Conservation (phyloP, 2,888 invertebrate species). For the Argyresthia goedartella region DNA sequence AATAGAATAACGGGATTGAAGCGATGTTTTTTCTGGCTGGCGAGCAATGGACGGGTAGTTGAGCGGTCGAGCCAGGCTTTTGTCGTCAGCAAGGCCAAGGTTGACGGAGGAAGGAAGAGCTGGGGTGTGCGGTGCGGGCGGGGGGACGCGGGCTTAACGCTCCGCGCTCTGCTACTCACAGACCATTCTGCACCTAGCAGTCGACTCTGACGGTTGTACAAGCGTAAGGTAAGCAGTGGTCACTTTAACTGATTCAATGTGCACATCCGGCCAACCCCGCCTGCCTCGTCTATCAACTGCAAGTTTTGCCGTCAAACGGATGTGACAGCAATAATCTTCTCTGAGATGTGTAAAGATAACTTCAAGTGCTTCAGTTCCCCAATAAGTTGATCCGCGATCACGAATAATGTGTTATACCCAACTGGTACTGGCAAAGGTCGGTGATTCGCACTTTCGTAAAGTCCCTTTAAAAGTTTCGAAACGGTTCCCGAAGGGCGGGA, state of each 20-base stretch:
- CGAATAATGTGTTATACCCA: constrained; percentile 25
- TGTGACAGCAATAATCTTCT: constrained; percentile 39
- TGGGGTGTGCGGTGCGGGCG: constrained; percentile 38
- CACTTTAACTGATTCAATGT: constrained; percentile 19
- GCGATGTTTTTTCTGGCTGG: background rate
- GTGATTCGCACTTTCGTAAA: constrained; percentile 23
- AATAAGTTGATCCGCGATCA: constrained; percentile 32
- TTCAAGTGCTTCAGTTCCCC: constrained; percentile 37
- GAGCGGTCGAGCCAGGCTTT: constrained; percentile 4
- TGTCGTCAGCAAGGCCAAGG: constrained; percentile 55
- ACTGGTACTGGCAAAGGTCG: constrained; percentile 44
- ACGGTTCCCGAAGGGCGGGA: constrained; percentile 62
- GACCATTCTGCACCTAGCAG: constrained; percentile 71
- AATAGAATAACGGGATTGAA: background rate
- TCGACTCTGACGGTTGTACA: constrained; percentile 69
- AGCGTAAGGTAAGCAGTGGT: constrained; percentile 68
- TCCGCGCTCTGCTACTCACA: constrained; percentile 58
- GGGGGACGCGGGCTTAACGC: constrained; percentile 60
- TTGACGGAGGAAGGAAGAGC: constrained; percentile 54
- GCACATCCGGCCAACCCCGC: constrained; percentile 23
- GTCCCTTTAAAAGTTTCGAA: constrained; percentile 64
- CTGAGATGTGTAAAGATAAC: constrained; percentile 53
- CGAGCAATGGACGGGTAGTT: constrained; percentile 3
- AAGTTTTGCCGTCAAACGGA: constrained; percentile 21
- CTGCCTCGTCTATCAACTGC: constrained; percentile 20